Conservation (phyloP, 2,797 vertebrate genomes). For the Scyliorhinus canicula region DNA sequence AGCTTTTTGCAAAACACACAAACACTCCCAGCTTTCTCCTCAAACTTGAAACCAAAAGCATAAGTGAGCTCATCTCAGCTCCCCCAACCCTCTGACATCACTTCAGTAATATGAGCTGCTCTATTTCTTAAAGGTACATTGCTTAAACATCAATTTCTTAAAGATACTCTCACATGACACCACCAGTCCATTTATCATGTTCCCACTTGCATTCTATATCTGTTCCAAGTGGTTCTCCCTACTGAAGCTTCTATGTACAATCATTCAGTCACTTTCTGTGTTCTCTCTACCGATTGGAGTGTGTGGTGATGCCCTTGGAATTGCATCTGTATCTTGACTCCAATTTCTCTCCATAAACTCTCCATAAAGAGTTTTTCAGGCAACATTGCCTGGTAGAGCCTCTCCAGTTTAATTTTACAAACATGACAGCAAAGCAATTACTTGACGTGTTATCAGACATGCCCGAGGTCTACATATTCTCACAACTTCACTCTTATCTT, state of each 20-base stretch:
- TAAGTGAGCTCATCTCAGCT: too few relatives aligned
- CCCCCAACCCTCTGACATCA: too few relatives aligned
- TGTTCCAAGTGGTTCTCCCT: neutral
- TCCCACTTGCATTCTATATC: neutral
- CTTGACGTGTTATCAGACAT: neutral
- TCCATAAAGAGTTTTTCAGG: neutral
- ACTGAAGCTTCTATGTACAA: neutral
- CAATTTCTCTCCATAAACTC: neutral
- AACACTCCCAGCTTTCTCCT: too few relatives aligned
- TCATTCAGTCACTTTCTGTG: neutral
- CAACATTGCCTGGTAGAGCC: neutral
- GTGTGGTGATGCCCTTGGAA: neutral
- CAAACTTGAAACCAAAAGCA: too few relatives aligned
- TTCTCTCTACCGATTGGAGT: neutral
- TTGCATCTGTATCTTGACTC: neutral
- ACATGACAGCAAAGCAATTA: neutral
- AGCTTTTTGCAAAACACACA: too few relatives aligned
- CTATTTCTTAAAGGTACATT: too few relatives aligned
- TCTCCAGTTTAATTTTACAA: neutral
- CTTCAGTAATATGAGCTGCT: too few relatives aligned
- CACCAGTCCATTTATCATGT: neutral
- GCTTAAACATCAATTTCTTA: too few relatives aligned
- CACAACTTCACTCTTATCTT: neutral
- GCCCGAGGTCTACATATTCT: neutral
- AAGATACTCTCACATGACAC: too few relatives aligned